These are phyloP conservation scores for Cryptoblepharus egeriae DNA, from an alignment of 2,797 vertebrate species.

Conservation along the genomic window DNA sequence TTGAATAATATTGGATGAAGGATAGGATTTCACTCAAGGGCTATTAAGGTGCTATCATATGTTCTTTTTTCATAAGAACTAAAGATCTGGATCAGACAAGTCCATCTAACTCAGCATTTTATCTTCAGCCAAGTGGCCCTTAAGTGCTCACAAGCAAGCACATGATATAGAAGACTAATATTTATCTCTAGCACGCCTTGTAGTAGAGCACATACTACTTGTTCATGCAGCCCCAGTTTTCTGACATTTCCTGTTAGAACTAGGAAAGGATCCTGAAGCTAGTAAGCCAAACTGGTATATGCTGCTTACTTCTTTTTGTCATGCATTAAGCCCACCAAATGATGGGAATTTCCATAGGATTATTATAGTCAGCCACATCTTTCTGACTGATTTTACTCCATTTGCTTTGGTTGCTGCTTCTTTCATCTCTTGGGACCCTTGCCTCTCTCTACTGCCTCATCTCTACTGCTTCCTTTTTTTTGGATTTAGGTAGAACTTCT, in stretches of 20 bases:
- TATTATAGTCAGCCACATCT: not conserved
- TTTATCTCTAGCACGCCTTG: not conserved
- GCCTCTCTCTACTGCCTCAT: not conserved
- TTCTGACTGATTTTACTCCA: not conserved
- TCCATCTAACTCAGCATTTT: not conserved
- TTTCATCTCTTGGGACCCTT: not conserved
- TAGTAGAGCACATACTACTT: too few relatives aligned
- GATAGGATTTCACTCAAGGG: not conserved
- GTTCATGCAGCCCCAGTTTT: not conserved
- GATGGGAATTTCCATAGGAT: not conserved
- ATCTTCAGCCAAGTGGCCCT: not conserved
- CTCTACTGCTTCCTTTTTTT: not conserved
- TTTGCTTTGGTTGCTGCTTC: not conserved
- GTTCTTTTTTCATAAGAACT: too few relatives aligned
- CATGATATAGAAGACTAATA: not conserved
- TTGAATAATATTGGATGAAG: not conserved
- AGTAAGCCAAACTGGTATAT: too few relatives aligned
- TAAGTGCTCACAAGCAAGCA: not conserved
- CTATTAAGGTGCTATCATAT: not conserved
- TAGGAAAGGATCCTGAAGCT: too few relatives aligned
- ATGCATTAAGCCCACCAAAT: not conserved
- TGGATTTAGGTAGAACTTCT: not conserved
- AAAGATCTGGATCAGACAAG: not conserved
- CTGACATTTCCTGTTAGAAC: too few relatives aligned
- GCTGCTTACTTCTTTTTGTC: not conserved